Evolutionary conservation across 2,113 vertebrate genomes (phyloP).

Genomic region (Arvicanthis niloticus): DNA sequence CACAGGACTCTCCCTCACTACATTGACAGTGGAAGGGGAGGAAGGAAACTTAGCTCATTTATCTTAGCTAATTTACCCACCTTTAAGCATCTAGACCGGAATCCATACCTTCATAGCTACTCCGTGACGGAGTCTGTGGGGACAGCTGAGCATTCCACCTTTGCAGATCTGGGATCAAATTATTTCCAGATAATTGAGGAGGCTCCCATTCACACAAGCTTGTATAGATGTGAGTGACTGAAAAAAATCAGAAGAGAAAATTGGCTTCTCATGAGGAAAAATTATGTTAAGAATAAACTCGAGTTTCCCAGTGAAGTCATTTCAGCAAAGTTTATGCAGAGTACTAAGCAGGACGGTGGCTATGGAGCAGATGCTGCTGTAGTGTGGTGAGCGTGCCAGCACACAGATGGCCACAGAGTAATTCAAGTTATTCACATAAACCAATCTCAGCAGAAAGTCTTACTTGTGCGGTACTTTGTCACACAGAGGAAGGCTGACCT

Average conservation of each 20-base stretch:
- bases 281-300: background rate
- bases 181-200: background rate
- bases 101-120: background rate
- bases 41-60: background rate
- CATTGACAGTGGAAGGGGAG: no score
- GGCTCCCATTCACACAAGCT: background rate
- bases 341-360: background rate
- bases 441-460: background rate
- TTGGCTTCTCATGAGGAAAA: background rate
- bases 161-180: background rate
- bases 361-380: background rate
- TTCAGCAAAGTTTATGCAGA: background rate
- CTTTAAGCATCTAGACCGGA: background rate
- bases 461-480: background rate
- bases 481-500: background rate
- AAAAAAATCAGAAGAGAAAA: background rate
- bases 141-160: accelerated
- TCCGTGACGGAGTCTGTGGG: background rate
- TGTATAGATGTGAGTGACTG: background rate
- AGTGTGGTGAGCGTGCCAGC: background rate
- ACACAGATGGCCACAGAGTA: background rate
- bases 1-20: background rate
- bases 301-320: slow-evolving; percentile 28
- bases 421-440: background rate
- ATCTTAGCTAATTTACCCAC: accelerated